Conservation (phyloP, 2,113 vertebrate species). For the Salvelinus namaycush region DNA sequence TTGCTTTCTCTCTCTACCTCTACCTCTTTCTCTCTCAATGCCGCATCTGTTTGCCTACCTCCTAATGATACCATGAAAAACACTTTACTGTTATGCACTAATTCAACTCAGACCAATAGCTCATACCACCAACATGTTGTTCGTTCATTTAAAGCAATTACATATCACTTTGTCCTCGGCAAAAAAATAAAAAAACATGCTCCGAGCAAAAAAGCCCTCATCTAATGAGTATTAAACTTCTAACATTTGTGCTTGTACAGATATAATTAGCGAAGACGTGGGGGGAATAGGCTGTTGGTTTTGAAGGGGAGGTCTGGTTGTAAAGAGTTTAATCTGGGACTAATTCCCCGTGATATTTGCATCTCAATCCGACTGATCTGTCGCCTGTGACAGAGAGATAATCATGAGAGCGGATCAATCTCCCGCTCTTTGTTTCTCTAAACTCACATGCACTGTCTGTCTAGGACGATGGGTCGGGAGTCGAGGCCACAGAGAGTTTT, state of each 20-base stretch:
- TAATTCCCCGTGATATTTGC: background rate
- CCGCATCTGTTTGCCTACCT: background rate
- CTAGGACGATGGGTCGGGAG: background rate
- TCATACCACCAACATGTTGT: background rate
- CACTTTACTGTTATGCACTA: background rate
- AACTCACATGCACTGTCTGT: background rate
- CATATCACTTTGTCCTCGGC: background rate
- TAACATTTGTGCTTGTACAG: background rate
- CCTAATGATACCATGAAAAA: background rate
- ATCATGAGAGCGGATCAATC: background rate
- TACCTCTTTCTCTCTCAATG: constrained; percentile 32
- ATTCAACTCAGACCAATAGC: background rate
- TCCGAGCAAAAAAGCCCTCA: background rate
- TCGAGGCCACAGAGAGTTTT: background rate
- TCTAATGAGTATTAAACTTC: constrained; percentile 1
- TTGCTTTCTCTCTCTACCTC: background rate
- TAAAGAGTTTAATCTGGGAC: background rate
- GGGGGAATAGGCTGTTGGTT: background rate
- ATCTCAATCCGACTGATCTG: background rate
- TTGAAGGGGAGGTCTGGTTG: background rate
- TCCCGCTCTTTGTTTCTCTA: background rate
- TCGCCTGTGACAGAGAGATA: background rate
- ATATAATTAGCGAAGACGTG: background rate
- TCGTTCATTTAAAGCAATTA: background rate
- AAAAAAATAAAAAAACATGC: background rate